These are phyloP conservation scores for Merodon equestris DNA, from an alignment of 2,888 invertebrate species.

Conservation along the genomic window DNA sequence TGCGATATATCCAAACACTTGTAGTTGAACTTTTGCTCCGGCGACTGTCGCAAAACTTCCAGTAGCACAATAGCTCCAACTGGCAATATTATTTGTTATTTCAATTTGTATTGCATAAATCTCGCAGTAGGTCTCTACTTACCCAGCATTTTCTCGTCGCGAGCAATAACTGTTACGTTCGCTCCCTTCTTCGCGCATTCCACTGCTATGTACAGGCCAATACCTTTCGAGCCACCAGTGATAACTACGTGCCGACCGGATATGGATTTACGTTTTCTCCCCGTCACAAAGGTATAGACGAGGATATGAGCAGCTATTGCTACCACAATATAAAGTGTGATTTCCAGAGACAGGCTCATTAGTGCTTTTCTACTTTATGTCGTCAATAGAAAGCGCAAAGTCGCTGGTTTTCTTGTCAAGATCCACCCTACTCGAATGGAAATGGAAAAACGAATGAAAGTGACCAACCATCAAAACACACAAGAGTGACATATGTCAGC, in stretches of 20 bases:
- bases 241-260: conserved; percentile 84
- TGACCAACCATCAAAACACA: conserved; percentile 14
- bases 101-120: not conserved
- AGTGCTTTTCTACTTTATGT: conserved; percentile 13
- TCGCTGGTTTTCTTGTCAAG: conserved; percentile 19
- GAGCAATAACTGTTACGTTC: conserved; percentile 93
- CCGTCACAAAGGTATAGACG: conserved; percentile 74
- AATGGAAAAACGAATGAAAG: conserved; percentile 28
- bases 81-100: conserved; percentile 45
- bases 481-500: conserved; percentile 22
- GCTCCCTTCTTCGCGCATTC: conserved; percentile 90
- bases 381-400: conserved; percentile 55
- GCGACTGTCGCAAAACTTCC: conserved; percentile 79
- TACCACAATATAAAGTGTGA: conserved; percentile 71
- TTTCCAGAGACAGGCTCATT: conserved; percentile 74
- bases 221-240: conserved; percentile 97
- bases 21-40: conserved; percentile 82
- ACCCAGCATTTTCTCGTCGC: conserved; percentile 86
- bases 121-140: conserved; percentile 71
- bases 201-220: conserved; percentile 91
- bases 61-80: conserved; percentile 83
- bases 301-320: conserved; percentile 73
- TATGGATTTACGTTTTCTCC: conserved; percentile 73
- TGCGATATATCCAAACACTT: conserved; percentile 85
- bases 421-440: conserved; percentile 34